phyloP scores from a whole-genome alignment of 2,113 vertebrate species.

The Oncorhynchus gorbuscha region DNA sequence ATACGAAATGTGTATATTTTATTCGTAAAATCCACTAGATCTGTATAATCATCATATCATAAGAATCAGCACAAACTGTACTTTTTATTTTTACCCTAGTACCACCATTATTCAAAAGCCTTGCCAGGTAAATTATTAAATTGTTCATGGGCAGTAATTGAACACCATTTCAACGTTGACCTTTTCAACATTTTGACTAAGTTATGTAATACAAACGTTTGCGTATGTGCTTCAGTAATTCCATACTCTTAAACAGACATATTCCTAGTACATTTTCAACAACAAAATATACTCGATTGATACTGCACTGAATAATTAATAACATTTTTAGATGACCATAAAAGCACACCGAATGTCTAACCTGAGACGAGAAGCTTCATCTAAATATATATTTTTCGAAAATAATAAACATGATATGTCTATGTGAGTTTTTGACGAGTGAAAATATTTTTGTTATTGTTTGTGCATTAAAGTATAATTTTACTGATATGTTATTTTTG shows the following conservation, averaged over 20 bases:
- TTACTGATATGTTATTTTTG: background rate
- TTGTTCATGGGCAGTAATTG: background rate
- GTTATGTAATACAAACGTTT: background rate
- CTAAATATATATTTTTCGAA: background rate
- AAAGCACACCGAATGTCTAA: conserved; percentile 47
- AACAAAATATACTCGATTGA: background rate
- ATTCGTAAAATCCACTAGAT: background rate
- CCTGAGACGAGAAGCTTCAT: background rate
- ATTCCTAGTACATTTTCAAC: background rate
- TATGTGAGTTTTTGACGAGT: too few relatives aligned
- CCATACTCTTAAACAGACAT: background rate
- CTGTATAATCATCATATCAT: background rate
- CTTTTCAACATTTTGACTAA: conserved; percentile 28
- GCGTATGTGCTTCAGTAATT: background rate
- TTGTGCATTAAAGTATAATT: background rate
- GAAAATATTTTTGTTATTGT: too few relatives aligned
- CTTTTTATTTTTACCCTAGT: background rate
- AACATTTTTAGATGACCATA: conserved; percentile 25
- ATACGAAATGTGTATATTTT: conserved; percentile 9
- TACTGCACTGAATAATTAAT: conserved; percentile 4
- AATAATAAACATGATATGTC: too few relatives aligned
- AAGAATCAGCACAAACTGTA: background rate
- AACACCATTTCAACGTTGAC: background rate
- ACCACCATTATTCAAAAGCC: background rate
- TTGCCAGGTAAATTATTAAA: background rate